These are phyloP conservation scores for Rhagoletis zephyria DNA, from an alignment of 1,140 invertebrate genomes.

Conservation along the genomic window DNA sequence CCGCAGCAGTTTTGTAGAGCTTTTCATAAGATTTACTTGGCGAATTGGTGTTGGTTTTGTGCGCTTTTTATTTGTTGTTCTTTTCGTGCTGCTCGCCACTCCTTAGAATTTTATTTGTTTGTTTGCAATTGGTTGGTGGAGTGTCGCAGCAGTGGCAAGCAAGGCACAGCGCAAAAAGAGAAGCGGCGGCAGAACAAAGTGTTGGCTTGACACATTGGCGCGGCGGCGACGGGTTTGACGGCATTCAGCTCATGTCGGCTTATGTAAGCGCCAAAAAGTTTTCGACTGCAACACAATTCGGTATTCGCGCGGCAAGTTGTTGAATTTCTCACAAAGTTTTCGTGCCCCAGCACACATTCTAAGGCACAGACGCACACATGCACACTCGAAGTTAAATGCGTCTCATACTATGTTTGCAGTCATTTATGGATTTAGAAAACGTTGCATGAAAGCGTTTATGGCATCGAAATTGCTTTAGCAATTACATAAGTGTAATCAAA, in stretches of 20 bases:
- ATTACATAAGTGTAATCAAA: constrained; percentile 38
- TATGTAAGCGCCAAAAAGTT: constrained; percentile 40
- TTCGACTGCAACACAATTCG: constrained; percentile 30
- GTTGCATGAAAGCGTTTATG: constrained; percentile 6
- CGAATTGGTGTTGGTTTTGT: constrained; percentile 18
- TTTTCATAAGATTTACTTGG: constrained; percentile 31
- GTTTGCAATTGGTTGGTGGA: not conserved
- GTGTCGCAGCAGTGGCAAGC: not conserved
- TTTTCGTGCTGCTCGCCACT: not conserved
- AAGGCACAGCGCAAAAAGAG: not conserved
- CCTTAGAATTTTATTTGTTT: constrained; percentile 28
- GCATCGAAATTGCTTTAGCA: constrained; percentile 10
- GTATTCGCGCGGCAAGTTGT: constrained; percentile 20
- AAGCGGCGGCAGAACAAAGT: not conserved
- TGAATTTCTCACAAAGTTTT: constrained; percentile 25
- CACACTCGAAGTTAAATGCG: not conserved
- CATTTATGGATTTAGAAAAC: constrained; percentile 44
- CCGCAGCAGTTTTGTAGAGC: constrained; percentile 26
- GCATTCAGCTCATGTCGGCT: constrained; percentile 11
- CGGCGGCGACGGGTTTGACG: not conserved
- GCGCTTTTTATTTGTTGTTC: not conserved
- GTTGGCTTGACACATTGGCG: not conserved
- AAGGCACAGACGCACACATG: not conserved
- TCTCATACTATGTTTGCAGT: not conserved
- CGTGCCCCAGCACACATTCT: not conserved